Evolutionary conservation across 1,140 invertebrate genomes (phyloP), one percentile per base, ranked within the genome.

Genomic region (Tetragnatha versicolor): DNA sequence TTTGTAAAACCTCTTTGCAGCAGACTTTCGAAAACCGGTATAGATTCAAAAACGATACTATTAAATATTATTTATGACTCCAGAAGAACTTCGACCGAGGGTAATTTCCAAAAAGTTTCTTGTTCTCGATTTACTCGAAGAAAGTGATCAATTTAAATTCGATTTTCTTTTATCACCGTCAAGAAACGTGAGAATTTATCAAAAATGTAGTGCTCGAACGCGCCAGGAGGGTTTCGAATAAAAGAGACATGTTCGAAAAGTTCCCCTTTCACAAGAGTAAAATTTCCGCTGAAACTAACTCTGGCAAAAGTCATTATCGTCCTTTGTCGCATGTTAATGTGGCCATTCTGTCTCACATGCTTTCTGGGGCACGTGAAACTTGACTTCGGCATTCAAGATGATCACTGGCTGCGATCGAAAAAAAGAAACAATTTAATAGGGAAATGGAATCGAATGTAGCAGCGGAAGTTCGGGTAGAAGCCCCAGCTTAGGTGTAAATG

Each of bases 281-380:
- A 72, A 72, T 72, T 72, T 72, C 37, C 51, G 10, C 7, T 25
- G 33, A 58, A 72, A 72, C 47, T 51, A 53, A 20, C 37, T 55
- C 25, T n/a, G 35, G 31, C 27, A 72, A 72, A 72, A 37, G 29
- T 72, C 68, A 72, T 72, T 72, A 72, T 53, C 49, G 37, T 25
- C 68, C 58, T 72, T 72, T 72, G 68, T 72, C 47, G 68, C 68
- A 72, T 72, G 68, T 72, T 72, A 72, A 72, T 72, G 68, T 35
- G 51, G 51, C 68, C 39, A 72, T 72, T 72, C 63, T 47, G 20
- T 47, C 63, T 47, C 2, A 47, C 37, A 42, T 42, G 17, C n/a
- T 66, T 49, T 39, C 63, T 29, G 35, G 63, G 49, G 25, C 42
- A 27, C 17, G 27, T 58, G n/a, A n/a, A n/a, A n/a, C 42, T 47